A percentile compares a stretch with the other conserved stretches of the same genome.
These are phyloP conservation scores for Branchellion lobata DNA, from an alignment of 2,888 invertebrate species.

Conservation along the genomic window DNA sequence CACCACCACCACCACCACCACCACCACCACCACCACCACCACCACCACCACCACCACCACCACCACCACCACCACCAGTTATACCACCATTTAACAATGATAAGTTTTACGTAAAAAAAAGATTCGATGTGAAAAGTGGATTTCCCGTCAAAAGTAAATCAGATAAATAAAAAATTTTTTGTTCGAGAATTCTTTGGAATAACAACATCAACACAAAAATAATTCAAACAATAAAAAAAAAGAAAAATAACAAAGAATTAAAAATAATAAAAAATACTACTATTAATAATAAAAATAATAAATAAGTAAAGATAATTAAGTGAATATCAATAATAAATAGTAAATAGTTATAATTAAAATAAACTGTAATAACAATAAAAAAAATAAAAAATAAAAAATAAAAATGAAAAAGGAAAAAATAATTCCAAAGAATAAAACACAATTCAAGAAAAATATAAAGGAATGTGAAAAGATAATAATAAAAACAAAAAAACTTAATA, in stretches of 20 bases:
- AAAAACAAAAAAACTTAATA: no score
- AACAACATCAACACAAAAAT: no score
- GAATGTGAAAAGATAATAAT: no score
- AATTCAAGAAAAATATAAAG: no score
- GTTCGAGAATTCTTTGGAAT: no score
- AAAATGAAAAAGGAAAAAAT: background rate
- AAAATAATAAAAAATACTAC: background rate
- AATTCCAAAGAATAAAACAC: no score
- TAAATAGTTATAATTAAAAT: background rate
- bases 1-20: constrained; percentile 10
- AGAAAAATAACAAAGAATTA: background rate
- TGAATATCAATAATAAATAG: background rate
- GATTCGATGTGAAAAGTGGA: no score
- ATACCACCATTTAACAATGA: no score
- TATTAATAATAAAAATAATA: background rate
- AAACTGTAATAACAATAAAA: background rate
- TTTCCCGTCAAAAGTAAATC: no score
- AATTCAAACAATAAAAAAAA: background rate
- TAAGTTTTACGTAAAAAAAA: no score
- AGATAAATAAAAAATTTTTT: no score
- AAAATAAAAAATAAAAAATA: background rate
- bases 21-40: background rate
- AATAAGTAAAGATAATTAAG: background rate
- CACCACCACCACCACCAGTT: constrained; percentile 14
- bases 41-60: constrained; percentile 36